phyloP scores from a whole-genome alignment of 1,140 invertebrate genomes.

The Palaemon carinicauda region DNA sequence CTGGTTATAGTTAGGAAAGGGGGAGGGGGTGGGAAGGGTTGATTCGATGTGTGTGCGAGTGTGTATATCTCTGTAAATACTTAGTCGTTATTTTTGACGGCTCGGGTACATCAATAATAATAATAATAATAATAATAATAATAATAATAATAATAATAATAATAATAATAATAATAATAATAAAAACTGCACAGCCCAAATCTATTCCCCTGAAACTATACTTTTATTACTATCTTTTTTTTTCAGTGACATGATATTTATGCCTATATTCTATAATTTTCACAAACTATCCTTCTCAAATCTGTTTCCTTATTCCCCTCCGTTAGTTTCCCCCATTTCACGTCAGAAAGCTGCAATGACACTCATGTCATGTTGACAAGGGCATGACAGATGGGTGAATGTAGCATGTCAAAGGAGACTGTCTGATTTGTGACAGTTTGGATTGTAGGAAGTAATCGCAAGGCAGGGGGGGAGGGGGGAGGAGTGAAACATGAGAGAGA shows the following conservation, averaged over 20 bases:
- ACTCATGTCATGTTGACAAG: conserved; percentile 41
- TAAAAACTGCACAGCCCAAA: too few species aligned
- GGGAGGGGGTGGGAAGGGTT: too few species aligned
- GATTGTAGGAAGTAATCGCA: conserved; percentile 41
- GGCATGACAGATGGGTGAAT: conserved; percentile 38
- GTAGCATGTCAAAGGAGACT: not conserved
- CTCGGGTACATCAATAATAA: too few species aligned
- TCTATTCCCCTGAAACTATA: too few species aligned
- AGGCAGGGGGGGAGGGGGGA: not conserved
- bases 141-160: too few species aligned
- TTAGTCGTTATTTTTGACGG: too few species aligned
- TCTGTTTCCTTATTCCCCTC: not conserved
- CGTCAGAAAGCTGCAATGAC: conserved; percentile 37
- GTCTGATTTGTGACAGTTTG: conserved; percentile 40
- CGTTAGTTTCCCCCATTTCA: not conserved
- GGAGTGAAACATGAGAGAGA: not conserved
- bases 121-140: too few species aligned
- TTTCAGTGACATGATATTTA: not conserved
- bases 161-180: too few species aligned
- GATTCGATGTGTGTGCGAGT: too few species aligned
- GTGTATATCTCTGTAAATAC: too few species aligned
- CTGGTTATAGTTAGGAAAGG: too few species aligned
- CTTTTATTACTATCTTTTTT: too few species aligned
- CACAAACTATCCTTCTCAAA: not conserved
- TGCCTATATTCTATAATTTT: not conserved